Percentiles rank a stretch among this genome's conserved stretches.
Conservation (phyloP, 2,797 vertebrate species). For the Scomberomorus guttatus region DNA sequence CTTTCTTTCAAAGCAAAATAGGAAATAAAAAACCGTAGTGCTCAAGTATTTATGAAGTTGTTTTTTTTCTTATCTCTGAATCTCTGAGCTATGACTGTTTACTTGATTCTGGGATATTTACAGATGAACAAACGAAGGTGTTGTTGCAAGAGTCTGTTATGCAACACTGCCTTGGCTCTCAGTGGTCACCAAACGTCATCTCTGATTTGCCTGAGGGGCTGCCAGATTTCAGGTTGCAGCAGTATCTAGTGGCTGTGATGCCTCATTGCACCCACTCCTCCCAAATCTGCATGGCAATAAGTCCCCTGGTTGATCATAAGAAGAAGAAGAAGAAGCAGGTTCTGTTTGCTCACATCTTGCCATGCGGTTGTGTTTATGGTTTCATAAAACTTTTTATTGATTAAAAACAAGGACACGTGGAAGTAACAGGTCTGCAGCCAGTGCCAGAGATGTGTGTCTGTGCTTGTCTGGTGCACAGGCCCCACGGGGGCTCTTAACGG, state of each 20-base stretch:
- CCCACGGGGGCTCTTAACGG: slow-evolving; percentile 48
- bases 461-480: slow-evolving; percentile 31
- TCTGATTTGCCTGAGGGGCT: slow-evolving; percentile 27
- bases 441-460: slow-evolving; percentile 13
- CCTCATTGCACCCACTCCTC: slow-evolving; percentile 50
- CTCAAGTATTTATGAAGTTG: not conserved
- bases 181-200: slow-evolving; percentile 18
- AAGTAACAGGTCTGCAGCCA: slow-evolving; percentile 19
- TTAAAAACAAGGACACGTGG: slow-evolving; percentile 11
- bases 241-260: slow-evolving; percentile 70
- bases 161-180: slow-evolving; percentile 21
- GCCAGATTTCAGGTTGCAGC: slow-evolving; percentile 72
- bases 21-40: not conserved
- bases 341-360: not conserved
- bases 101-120: slow-evolving; percentile 36
- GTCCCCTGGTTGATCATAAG: slow-evolving; percentile 14
- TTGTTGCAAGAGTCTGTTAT: slow-evolving; percentile 19
- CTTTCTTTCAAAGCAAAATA: not conserved
- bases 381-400: slow-evolving; percentile 32
- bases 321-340: not conserved
- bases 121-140: slow-evolving; percentile 43
- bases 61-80: not conserved
- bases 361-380: slow-evolving; percentile 11
- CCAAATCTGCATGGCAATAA: slow-evolving; percentile 23
- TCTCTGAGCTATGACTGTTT: slow-evolving; percentile 5